Evolutionary conservation across 2,888 invertebrate species (phyloP).

Genomic region (Hirtodrosophila duncani): DNA sequence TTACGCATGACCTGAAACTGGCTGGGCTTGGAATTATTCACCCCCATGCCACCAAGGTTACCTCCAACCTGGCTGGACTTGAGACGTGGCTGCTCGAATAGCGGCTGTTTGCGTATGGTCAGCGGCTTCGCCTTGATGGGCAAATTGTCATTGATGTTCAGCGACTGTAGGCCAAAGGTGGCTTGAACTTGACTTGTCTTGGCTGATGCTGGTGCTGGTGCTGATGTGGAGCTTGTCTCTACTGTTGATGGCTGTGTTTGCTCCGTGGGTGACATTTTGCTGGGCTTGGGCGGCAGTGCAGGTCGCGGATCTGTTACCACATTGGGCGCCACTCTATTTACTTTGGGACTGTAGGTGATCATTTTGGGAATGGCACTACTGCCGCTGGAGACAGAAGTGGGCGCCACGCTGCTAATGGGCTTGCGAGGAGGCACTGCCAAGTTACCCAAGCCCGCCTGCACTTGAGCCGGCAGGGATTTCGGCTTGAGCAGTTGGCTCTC

Average conservation of each 20-base stretch:
- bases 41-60: conserved; percentile 17
- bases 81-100: conserved; percentile 88
- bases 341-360: conserved; percentile 78
- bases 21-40: conserved; percentile 12
- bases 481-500: conserved; percentile 33
- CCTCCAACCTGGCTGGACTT: conserved; percentile 80
- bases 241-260: conserved; percentile 18
- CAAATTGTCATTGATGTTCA: conserved; percentile 78
- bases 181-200: conserved; percentile 17
- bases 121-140: conserved; percentile 90
- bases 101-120: conserved; percentile 89
- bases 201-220: background rate
- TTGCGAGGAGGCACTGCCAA: conserved; percentile 82
- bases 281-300: conserved; percentile 90
- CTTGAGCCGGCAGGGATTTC: conserved; percentile 77
- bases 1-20: conserved; percentile 25
- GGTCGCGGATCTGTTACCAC: conserved; percentile 80
- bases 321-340: conserved; percentile 79
- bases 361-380: conserved; percentile 73
- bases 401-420: conserved; percentile 92
- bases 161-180: conserved; percentile 62
- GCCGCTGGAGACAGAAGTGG: conserved; percentile 81
- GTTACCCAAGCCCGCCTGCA: conserved; percentile 66
- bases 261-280: conserved; percentile 78
- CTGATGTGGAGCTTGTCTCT: conserved; percentile 2